Evolutionary conservation across 2,797 vertebrate genomes (phyloP).

Genomic region (Molossus molossus): DNA sequence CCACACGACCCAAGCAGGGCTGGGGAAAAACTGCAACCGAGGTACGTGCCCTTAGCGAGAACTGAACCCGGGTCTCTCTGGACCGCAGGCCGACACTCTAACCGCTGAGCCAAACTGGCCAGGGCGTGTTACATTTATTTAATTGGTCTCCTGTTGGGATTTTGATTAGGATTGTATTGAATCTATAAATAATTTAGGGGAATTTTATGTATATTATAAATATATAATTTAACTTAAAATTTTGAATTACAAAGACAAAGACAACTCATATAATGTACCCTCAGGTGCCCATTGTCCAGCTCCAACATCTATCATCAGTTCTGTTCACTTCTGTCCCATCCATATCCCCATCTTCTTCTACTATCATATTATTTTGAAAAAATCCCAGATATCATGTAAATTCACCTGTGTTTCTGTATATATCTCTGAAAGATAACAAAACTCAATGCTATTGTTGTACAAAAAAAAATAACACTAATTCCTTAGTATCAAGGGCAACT

Average conservation of each 20-base stretch:
- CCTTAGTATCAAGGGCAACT: constrained; percentile 5
- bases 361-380: no score
- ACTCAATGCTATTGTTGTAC: neutral
- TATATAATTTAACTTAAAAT: constrained; percentile 8
- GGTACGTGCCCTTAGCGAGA: no score
- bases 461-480: neutral
- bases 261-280: neutral
- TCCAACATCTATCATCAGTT: neutral
- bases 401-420: neutral
- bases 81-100: no score
- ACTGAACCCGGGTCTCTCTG: no score
- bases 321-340: neutral
- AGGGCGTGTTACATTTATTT: neutral
- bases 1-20: no score
- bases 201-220: neutral
- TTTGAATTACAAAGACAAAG: neutral
- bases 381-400: neutral
- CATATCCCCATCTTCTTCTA: neutral
- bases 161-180: constrained; percentile 1
- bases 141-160: neutral
- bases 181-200: constrained; percentile 1
- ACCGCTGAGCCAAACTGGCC: no score
- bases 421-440: constrained; percentile 22
- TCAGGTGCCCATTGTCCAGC: neutral
- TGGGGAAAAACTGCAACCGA: no score